These are phyloP conservation scores for Idaea dimidiata DNA, from an alignment of 2,888 invertebrate genomes.

Conservation along the genomic window DNA sequence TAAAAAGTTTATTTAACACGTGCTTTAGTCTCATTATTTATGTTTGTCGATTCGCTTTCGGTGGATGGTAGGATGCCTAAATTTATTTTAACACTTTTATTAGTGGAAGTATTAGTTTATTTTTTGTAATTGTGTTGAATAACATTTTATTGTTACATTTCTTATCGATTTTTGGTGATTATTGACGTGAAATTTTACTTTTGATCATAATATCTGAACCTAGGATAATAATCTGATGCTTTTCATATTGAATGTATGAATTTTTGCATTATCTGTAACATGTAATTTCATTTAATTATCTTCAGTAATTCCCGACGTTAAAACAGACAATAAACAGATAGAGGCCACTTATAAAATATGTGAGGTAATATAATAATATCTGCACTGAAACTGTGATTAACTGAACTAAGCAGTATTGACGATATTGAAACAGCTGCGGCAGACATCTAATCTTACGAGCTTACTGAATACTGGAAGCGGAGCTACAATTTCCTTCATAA, in stretches of 20 bases:
- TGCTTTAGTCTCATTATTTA: constrained; percentile 51
- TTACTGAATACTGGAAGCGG: constrained; percentile 26
- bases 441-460: constrained; percentile 29
- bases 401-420: constrained; percentile 23
- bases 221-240: too few relatives aligned
- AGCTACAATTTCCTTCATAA: constrained; percentile 31
- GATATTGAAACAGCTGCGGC: constrained; percentile 27
- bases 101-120: neutral
- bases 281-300: too few relatives aligned
- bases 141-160: too few relatives aligned
- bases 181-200: too few relatives aligned
- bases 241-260: too few relatives aligned
- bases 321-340: too few relatives aligned
- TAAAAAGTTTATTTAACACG: constrained; percentile 67
- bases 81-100: neutral
- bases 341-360: constrained; percentile 7
- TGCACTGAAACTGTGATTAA: constrained; percentile 22
- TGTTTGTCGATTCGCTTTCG: constrained; percentile 36
- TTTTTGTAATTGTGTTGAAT: neutral
- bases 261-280: too few relatives aligned
- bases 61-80: constrained; percentile 32
- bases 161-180: too few relatives aligned
- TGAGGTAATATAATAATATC: constrained; percentile 13
- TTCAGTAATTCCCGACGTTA: too few relatives aligned
- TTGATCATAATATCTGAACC: too few relatives aligned